Evolutionary conservation across 2,113 vertebrate species (phyloP).

Genomic region (Dromaius novaehollandiae): DNA sequence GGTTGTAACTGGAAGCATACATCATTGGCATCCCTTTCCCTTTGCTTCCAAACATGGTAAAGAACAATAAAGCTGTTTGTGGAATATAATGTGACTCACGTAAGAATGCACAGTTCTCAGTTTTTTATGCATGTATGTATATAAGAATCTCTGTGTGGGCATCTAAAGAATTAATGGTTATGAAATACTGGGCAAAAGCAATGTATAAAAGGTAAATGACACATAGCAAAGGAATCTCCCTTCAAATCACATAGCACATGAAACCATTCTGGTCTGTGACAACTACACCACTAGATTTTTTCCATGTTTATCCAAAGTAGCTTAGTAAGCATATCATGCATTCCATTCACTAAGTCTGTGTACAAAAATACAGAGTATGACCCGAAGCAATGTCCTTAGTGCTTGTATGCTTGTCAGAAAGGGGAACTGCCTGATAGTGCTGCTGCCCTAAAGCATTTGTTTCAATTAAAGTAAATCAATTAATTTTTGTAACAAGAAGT

Average conservation of each 20-base stretch:
- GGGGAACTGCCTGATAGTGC: background rate
- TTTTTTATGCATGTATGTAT: conserved; percentile 32
- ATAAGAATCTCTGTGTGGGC: conserved; percentile 58
- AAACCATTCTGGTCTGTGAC: conserved; percentile 73
- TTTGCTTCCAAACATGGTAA: conserved; percentile 70
- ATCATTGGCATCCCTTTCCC: background rate
- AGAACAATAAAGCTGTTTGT: conserved; percentile 22
- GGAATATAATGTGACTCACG: conserved; percentile 32
- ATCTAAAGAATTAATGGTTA: conserved; percentile 60
- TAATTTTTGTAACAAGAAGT: conserved; percentile 1
- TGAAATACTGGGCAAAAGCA: conserved; percentile 54
- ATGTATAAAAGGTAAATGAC: conserved; percentile 76
- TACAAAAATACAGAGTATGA: conserved; percentile 59
- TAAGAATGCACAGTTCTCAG: conserved; percentile 66
- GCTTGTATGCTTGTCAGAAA: conserved; percentile 4
- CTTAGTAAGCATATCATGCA: conserved; percentile 62
- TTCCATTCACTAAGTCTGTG: conserved; percentile 59
- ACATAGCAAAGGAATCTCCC: conserved; percentile 76
- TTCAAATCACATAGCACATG: conserved; percentile 66
- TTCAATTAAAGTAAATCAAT: background rate
- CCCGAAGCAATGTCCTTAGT: background rate
- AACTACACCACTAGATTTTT: conserved; percentile 67
- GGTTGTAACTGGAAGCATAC: background rate
- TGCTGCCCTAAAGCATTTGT: background rate
- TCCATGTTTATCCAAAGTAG: conserved; percentile 74